Conservation (phyloP, 2,113 vertebrate species). For the Falcunculus frontatus region DNA sequence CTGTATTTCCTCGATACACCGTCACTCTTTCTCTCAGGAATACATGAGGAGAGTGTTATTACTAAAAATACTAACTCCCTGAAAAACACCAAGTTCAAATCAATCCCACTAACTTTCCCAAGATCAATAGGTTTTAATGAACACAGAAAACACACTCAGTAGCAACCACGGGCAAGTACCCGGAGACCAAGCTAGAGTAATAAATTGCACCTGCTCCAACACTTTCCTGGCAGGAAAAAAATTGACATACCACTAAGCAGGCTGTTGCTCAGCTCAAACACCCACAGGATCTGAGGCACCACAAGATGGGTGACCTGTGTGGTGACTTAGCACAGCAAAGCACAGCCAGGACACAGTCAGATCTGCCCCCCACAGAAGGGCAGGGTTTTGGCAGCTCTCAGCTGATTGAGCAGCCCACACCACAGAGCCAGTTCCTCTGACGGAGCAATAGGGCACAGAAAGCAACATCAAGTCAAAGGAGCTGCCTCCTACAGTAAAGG, state of each 20-base stretch:
- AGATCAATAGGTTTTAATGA: constrained; percentile 50
- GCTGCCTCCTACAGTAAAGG: neutral
- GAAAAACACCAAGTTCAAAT: constrained; percentile 29
- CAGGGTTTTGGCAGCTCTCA: neutral
- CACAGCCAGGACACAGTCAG: neutral
- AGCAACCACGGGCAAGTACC: neutral
- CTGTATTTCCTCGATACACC: neutral
- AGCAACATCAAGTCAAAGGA: accelerated
- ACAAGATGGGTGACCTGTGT: accelerated
- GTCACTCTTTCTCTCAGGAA: neutral
- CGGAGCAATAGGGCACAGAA: accelerated
- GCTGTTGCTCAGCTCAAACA: neutral
- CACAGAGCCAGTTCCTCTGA: neutral
- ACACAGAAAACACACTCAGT: constrained; percentile 19
- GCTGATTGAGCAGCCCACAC: accelerated
- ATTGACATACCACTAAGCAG: constrained; percentile 27
- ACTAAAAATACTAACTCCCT: constrained; percentile 28
- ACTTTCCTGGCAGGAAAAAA: neutral
- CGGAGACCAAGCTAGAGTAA: neutral
- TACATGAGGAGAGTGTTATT: neutral
- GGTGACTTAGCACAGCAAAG: neutral
- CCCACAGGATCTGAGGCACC: neutral
- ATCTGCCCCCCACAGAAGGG: neutral
- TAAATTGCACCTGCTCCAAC: neutral
- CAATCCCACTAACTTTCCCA: constrained; percentile 34